Conservation (phyloP, 1,140 invertebrate genomes). For the Acromyrmex heyeri region DNA sequence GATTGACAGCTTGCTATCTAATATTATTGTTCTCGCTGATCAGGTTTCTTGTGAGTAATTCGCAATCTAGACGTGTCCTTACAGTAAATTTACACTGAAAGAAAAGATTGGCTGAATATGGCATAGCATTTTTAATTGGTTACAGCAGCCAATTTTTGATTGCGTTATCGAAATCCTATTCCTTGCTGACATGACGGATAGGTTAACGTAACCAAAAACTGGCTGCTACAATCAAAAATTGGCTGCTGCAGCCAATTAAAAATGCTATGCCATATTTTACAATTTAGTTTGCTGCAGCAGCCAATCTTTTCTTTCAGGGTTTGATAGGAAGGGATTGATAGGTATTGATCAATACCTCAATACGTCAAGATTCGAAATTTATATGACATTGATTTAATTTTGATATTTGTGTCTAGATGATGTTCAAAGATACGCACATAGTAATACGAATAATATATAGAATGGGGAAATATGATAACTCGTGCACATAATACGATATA, state of each 20-base stretch:
- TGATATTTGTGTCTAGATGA: neutral
- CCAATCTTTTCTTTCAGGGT: no score
- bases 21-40: slow-evolving; percentile 48
- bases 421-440: neutral
- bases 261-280: no score
- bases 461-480: slow-evolving; percentile 2
- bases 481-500: neutral
- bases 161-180: no score
- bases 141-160: no score
- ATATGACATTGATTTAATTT: slow-evolving; percentile 16
- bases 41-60: neutral
- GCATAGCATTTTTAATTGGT: no score
- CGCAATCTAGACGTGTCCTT: neutral
- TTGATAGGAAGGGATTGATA: neutral
- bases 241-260: no score
- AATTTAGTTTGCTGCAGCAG: no score
- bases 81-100: no score
- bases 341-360: neutral
- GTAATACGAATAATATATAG: neutral
- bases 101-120: no score
- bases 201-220: no score
- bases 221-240: no score
- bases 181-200: no score
- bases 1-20: slow-evolving; percentile 38
- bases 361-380: slow-evolving; percentile 1